phyloP scores from a whole-genome alignment of 2,113 vertebrate species.

The Halichoerus grypus region DNA sequence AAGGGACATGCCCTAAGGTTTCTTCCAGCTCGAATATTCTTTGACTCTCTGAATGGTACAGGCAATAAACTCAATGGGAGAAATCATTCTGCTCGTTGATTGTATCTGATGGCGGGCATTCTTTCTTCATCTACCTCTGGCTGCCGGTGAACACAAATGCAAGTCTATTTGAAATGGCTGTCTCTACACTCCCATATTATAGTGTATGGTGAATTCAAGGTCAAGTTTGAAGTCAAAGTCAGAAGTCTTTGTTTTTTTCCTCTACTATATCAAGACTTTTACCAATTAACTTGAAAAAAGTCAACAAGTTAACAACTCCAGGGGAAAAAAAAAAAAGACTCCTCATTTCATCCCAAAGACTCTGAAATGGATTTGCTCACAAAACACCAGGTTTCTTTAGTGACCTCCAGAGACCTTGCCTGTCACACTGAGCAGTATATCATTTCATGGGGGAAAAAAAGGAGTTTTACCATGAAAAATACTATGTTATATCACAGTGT shows the following conservation, averaged over 20 bases:
- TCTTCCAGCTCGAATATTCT: background rate
- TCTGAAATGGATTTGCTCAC: slow-evolving; percentile 56
- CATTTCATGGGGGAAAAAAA: slow-evolving; percentile 28
- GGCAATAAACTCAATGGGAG: background rate
- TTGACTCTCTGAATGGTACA: background rate
- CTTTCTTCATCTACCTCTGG: slow-evolving; percentile 10
- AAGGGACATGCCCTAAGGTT: background rate
- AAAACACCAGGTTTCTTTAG: slow-evolving; percentile 46
- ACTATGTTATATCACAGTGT: slow-evolving; percentile 76
- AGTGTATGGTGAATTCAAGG: slow-evolving; percentile 30
- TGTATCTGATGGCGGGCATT: background rate
- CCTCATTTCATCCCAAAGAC: slow-evolving; percentile 47
- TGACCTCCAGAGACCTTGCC: slow-evolving; percentile 14
- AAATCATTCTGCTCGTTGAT: background rate
- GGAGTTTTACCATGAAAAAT: slow-evolving; percentile 75
- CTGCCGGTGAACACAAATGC: accelerated
- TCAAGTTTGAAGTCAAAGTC: slow-evolving; percentile 56
- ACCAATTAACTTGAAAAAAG: slow-evolving; percentile 63
- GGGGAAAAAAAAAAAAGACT: background rate
- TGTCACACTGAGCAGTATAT: slow-evolving; percentile 40
- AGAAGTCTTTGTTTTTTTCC: slow-evolving; percentile 18
- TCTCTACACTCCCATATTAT: background rate
- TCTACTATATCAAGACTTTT: slow-evolving; percentile 7
- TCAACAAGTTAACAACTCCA: slow-evolving; percentile 60
- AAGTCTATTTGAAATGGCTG: background rate